phyloP scores from a whole-genome alignment of 1,140 invertebrate genomes.

The Drosophila lini region DNA sequence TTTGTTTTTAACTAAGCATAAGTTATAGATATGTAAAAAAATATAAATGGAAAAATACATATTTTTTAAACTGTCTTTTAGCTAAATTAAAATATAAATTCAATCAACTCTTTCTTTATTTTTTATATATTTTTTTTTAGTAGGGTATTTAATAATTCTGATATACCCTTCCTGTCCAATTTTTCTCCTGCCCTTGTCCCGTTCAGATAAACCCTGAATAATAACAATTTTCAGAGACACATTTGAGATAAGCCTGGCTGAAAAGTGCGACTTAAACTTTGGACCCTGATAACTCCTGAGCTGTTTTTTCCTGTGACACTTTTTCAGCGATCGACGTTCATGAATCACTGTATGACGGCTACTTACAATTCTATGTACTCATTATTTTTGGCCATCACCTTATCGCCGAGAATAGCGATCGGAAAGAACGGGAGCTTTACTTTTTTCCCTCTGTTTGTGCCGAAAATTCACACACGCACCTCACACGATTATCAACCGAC shows the following conservation, averaged over 20 bases:
- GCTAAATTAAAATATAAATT: not conserved
- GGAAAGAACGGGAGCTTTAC: constrained; percentile 29
- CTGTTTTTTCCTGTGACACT: constrained; percentile 19
- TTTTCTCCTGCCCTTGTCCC: constrained; percentile 2
- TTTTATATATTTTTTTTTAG: too few species aligned
- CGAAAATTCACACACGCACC: constrained; percentile 30
- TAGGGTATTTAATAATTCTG: not conserved
- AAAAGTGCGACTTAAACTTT: constrained; percentile 11
- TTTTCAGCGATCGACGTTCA: constrained; percentile 2
- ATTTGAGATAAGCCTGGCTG: constrained; percentile 15
- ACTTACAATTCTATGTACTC: constrained; percentile 66
- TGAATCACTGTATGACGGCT: constrained; percentile 19
- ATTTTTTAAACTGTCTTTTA: too few species aligned
- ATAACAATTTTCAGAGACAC: constrained; percentile 7
- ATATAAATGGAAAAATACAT: too few species aligned
- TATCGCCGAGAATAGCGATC: constrained; percentile 38
- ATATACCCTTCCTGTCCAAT: not conserved
- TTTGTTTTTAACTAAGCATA: too few species aligned
- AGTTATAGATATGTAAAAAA: too few species aligned
- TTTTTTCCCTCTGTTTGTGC: constrained; percentile 16
- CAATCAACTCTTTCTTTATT: not conserved
- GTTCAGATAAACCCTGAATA: constrained; percentile 10
- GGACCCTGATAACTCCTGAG: not conserved
- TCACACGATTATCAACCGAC: constrained; percentile 32
- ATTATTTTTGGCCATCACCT: constrained; percentile 64